A percentile compares a stretch with the other conserved stretches of the same genome.
These are phyloP conservation scores for Axea sp. DNA, from an alignment of 2,888 invertebrate species.

Conservation along the genomic window DNA sequence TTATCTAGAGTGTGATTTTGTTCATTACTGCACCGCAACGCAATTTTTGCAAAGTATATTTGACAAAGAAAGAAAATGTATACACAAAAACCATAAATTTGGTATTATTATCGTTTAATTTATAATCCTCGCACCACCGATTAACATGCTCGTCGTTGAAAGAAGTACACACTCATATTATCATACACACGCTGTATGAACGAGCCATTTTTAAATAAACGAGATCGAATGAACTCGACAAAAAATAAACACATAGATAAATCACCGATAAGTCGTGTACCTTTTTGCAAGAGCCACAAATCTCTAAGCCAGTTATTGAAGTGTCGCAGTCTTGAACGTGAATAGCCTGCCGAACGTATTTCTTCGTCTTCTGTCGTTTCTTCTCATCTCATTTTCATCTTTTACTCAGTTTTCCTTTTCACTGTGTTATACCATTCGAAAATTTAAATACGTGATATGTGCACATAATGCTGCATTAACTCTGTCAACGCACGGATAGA, in stretches of 20 bases:
- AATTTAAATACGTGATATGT: slow-evolving; percentile 55
- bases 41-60: too few relatives aligned
- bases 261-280: slow-evolving; percentile 72
- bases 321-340: slow-evolving; percentile 72
- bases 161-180: slow-evolving; percentile 29
- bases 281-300: slow-evolving; percentile 70
- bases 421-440: slow-evolving; percentile 42
- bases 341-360: slow-evolving; percentile 68
- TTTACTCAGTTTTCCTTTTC: slow-evolving; percentile 55
- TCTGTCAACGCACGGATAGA: slow-evolving; percentile 25
- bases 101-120: slow-evolving; percentile 50
- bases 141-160: slow-evolving; percentile 39
- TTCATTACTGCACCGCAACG: too few relatives aligned
- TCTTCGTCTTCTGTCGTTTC: slow-evolving; percentile 46
- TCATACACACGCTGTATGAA: slow-evolving; percentile 20
- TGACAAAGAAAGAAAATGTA: slow-evolving; percentile 2
- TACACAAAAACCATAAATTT: slow-evolving; percentile 33
- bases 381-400: slow-evolving; percentile 55
- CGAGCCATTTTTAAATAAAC: slow-evolving; percentile 47
- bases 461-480: slow-evolving; percentile 39
- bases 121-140: slow-evolving; percentile 41
- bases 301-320: slow-evolving; percentile 73
- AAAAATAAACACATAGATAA: slow-evolving; percentile 71
- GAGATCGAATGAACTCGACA: slow-evolving; percentile 36
- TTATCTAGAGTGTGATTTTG: too few relatives aligned